A percentile compares a stretch with the other conserved stretches of the same genome.
phyloP scores from a whole-genome alignment of 53 echinoderm and acorn worm genomes.

The Crossaster papposus region DNA sequence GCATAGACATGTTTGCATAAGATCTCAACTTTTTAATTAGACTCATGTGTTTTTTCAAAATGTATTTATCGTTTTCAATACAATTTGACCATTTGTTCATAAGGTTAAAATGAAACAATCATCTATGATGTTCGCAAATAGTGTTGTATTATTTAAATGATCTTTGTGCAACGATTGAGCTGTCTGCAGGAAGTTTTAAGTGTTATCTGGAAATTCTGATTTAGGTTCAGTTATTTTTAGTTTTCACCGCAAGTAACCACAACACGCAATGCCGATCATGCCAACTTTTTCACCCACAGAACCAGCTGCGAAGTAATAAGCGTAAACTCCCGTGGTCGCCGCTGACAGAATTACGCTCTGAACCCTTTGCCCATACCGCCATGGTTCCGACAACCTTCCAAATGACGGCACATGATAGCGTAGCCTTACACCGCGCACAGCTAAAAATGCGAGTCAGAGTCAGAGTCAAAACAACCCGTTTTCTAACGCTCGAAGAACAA shows the following conservation, averaged over 20 bases:
- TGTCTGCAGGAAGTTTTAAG: not conserved
- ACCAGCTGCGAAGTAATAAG: slow-evolving; percentile 40
- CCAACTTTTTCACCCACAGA: not conserved
- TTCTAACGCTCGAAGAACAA: too few relatives aligned
- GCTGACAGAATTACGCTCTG: slow-evolving; percentile 53
- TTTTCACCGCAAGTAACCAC: slow-evolving; percentile 27
- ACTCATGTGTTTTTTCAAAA: too few relatives aligned
- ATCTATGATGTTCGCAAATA: too few relatives aligned
- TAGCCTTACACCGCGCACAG: too few relatives aligned
- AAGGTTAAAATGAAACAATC: too few relatives aligned
- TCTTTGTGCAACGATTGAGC: not conserved
- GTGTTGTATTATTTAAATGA: too few relatives aligned
- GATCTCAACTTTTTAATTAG: too few relatives aligned
- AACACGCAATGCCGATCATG: slow-evolving; percentile 45
- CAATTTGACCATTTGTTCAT: too few relatives aligned
- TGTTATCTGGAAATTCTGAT: not conserved
- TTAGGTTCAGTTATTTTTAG: slow-evolving; percentile 8
- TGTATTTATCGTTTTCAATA: too few relatives aligned
- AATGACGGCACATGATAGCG: not conserved
- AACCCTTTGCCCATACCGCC: slow-evolving; percentile 25
- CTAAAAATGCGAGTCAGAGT: too few relatives aligned
- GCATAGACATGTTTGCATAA: too few relatives aligned
- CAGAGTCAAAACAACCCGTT: too few relatives aligned
- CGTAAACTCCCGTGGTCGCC: slow-evolving; percentile 28
- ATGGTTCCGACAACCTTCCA: not conserved